phyloP scores from a whole-genome alignment of 2,113 vertebrate genomes.

The Herpetotheres cachinnans region DNA sequence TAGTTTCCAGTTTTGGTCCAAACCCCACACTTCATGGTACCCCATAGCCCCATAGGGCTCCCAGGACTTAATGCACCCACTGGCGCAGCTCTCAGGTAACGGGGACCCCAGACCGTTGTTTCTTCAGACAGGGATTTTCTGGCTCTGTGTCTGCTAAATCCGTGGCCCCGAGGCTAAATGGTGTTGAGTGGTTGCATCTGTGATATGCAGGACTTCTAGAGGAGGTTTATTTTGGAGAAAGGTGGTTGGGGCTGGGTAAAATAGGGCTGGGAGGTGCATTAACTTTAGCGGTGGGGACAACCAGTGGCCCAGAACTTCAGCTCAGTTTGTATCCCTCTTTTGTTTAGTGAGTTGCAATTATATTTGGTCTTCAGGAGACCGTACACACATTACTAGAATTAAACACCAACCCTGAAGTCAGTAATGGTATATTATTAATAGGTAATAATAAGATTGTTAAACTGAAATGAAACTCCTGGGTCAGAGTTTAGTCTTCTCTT shows the following conservation, averaged over 20 bases:
- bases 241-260: background rate
- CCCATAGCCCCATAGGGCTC: background rate
- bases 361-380: background rate
- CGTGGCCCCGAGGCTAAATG: background rate
- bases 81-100: background rate
- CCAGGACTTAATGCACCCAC: accelerated
- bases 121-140: background rate
- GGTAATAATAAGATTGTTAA: background rate
- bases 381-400: background rate
- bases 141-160: background rate
- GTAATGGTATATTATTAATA: background rate
- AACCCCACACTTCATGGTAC: background rate
- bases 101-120: background rate
- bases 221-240: background rate
- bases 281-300: background rate
- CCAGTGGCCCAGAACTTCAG: background rate
- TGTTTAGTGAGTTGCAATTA: background rate
- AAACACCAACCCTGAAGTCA: background rate
- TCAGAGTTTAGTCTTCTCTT: background rate
- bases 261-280: background rate
- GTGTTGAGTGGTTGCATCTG: background rate
- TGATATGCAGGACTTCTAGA: background rate
- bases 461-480: background rate
- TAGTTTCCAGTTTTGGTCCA: background rate
- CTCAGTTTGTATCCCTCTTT: background rate